Evolutionary conservation across 53 echinoderm and acorn worm species (phyloP), one percentile per base, ranked within the genome.

Genomic region (Apostichopus leukothele): DNA sequence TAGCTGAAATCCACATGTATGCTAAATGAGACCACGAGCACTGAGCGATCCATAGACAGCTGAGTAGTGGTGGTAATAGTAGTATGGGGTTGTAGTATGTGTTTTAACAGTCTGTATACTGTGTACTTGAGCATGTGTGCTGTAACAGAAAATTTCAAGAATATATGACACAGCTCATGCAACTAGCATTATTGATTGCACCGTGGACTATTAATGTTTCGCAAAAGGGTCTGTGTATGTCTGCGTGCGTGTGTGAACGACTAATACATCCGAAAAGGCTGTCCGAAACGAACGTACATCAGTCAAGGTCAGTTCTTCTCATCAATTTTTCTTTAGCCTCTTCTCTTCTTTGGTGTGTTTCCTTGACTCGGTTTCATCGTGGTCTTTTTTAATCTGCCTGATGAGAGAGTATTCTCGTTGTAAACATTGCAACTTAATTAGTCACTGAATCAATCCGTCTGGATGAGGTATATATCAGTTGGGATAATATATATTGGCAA

Each of bases 121-220:
- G 39, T 39, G 79, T 16, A 79, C 18, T 13, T 16, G 63, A 63
- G 63, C 63, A 63, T 63, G 63, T 63, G 63, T 63, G 53, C 51
- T 79, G 79, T 79, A 50, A 16, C 52, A 79, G 79, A 18, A 52
- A 51, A 63, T 79, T 51, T 79, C 51, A 19, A 51, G 79, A 79
- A 63, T 7, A 63, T 63, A 63, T 51, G 79, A 53, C 53, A 79
- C 79, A 79, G 53, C 79, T 51, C 11, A 18, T 50, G 52, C 39
- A 39, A 39, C 39, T 79, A 53, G 79, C 51, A 53, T 79, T 79
- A 79, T 79, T 79, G 79, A 79, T 79, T 79, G 79, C 63, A 63
- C 4, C 63, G 63, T 63, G 63, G 63, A 63, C 63, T 63, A 63
- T 63, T 63, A 63, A 63, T 63, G 63, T 63, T 27, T 63, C 0